Evolutionary conservation across 2,113 vertebrate species (phyloP).

Genomic region (Pluvialis apricaria): DNA sequence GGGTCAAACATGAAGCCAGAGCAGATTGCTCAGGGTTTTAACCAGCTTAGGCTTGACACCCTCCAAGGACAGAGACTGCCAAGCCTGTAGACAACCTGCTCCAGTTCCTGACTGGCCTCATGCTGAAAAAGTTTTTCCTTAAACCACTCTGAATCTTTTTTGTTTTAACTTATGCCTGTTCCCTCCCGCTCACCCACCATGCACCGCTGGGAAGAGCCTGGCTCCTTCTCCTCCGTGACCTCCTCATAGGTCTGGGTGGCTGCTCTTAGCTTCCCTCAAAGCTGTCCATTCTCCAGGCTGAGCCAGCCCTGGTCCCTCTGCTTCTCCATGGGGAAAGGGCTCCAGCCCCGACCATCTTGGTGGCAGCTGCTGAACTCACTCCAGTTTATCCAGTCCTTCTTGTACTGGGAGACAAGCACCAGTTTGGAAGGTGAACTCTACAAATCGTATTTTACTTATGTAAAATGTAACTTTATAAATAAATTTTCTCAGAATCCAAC

Average conservation of each 20-base stretch:
- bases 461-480: background rate
- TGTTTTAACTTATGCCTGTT: background rate
- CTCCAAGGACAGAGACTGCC: background rate
- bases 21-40: background rate
- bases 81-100: background rate
- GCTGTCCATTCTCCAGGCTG: background rate
- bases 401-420: background rate
- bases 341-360: background rate
- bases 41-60: background rate
- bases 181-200: background rate
- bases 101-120: background rate
- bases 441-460: background rate
- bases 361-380: background rate
- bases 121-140: background rate
- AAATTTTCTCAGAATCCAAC: background rate
- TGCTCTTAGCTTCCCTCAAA: background rate
- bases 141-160: background rate
- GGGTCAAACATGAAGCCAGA: background rate
- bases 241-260: background rate
- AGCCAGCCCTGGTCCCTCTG: accelerated
- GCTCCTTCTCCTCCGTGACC: background rate
- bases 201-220: background rate
- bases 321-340: background rate
- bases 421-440: background rate
- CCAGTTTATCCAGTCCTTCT: background rate